Conservation (phyloP, 2,888 invertebrate species). For the Gymnosoma rotundatum region DNA sequence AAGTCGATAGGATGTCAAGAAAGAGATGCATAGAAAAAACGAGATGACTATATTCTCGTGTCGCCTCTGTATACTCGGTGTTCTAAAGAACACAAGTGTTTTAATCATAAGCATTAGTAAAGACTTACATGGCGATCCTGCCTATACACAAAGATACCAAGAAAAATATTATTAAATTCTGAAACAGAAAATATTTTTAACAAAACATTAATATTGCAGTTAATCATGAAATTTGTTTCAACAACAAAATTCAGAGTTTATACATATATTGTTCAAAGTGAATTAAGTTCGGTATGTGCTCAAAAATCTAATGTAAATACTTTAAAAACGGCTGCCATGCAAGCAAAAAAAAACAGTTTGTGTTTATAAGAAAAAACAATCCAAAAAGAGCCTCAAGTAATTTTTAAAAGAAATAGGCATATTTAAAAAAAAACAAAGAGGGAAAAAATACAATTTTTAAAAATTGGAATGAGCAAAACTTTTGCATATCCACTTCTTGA, state of each 20-base stretch:
- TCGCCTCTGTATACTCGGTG: no score
- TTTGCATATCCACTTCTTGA: constrained; percentile 82
- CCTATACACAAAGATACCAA: no score
- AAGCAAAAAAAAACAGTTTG: constrained; percentile 69
- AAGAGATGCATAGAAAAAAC: no score
- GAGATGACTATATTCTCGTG: no score
- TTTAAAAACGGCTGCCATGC: constrained; percentile 70
- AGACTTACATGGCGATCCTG: no score
- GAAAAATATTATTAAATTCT: constrained; percentile 47
- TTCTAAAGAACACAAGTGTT: no score
- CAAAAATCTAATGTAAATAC: constrained; percentile 74
- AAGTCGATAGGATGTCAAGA: no score
- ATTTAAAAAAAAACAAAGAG: constrained; percentile 72
- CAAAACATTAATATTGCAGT: constrained; percentile 73
- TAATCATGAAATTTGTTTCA: constrained; percentile 82
- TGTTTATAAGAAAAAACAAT: constrained; percentile 68
- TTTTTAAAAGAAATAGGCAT: constrained; percentile 71
- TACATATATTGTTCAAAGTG: constrained; percentile 60
- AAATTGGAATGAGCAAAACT: constrained; percentile 81
- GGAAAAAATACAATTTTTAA: constrained; percentile 75
- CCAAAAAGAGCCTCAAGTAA: constrained; percentile 62
- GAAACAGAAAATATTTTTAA: constrained; percentile 48
- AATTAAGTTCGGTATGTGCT: constrained; percentile 64
- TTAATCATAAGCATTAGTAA: no score
- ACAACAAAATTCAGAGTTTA: constrained; percentile 76